Evolutionary conservation across 2,113 vertebrate genomes (phyloP).

Genomic region (Pithys albifrons): DNA sequence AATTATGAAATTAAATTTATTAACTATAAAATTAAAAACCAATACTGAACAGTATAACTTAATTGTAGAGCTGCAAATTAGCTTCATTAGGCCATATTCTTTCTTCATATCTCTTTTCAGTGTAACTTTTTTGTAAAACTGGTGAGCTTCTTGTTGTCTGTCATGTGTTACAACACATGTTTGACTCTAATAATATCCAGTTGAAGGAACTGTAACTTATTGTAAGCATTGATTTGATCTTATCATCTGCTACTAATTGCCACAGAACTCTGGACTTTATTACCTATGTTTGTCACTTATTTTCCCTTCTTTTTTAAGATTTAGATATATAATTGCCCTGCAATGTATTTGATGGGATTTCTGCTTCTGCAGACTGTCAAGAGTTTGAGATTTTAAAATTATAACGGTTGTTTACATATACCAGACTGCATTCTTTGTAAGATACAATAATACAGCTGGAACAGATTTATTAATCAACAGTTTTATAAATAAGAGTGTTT

Average conservation of each 20-base stretch:
- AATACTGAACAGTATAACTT: background rate
- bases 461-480: conserved; percentile 34
- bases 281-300: background rate
- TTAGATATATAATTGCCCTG: background rate
- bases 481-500: conserved; percentile 31
- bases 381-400: background rate
- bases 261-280: background rate
- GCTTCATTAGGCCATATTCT: background rate
- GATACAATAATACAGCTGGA: conserved; percentile 30
- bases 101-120: background rate
- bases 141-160: background rate
- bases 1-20: background rate
- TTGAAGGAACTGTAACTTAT: background rate
- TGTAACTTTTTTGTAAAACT: background rate
- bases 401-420: background rate
- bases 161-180: background rate
- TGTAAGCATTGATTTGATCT: background rate
- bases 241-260: background rate
- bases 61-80: background rate
- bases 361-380: background rate
- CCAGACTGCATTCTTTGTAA: background rate
- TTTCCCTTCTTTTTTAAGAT: background rate
- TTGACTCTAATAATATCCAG: background rate
- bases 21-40: background rate
- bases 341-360: background rate